Conservation (phyloP, 2,113 vertebrate genomes). For the Brachyhypopomus occidentalis region DNA sequence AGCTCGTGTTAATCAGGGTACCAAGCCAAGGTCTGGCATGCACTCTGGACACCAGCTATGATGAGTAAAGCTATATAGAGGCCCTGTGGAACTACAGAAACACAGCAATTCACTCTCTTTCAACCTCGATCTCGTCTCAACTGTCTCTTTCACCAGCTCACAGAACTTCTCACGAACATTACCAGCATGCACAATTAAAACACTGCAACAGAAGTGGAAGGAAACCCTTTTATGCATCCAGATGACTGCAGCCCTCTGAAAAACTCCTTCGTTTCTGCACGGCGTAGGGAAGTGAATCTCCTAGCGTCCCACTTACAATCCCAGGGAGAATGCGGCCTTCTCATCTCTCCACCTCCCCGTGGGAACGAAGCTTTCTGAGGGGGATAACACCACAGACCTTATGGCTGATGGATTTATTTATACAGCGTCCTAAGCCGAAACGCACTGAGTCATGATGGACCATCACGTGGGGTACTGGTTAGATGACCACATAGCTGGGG, state of each 20-base stretch:
- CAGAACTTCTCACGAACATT: slow-evolving; percentile 36
- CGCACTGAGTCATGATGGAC: slow-evolving; percentile 23
- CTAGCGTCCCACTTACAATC: slow-evolving; percentile 45
- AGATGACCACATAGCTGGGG: no score
- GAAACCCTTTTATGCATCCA: slow-evolving; percentile 48
- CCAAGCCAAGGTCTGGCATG: slow-evolving; percentile 43
- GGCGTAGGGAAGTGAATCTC: not conserved
- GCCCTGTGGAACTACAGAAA: no score
- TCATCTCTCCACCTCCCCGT: slow-evolving; percentile 22
- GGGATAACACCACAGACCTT: slow-evolving; percentile 41
- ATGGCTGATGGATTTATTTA: slow-evolving; percentile 43
- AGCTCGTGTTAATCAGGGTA: slow-evolving; percentile 49
- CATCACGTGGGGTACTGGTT: slow-evolving; percentile 22
- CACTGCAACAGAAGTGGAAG: slow-evolving; percentile 10
- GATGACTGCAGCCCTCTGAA: slow-evolving; percentile 51
- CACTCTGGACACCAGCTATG: not conserved
- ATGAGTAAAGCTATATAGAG: not conserved
- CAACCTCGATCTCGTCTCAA: not conserved
- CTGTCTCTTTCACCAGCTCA: slow-evolving; percentile 14
- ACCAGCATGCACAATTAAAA: not conserved
- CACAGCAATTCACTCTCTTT: no score
- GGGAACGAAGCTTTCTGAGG: slow-evolving; percentile 50
- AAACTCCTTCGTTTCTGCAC: slow-evolving; percentile 29
- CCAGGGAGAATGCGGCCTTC: slow-evolving; percentile 17
- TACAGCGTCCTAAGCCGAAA: slow-evolving; percentile 29